These are phyloP conservation scores for Ammodytes marinus DNA, from an alignment of 2,113 vertebrate genomes.

Conservation along the genomic window DNA sequence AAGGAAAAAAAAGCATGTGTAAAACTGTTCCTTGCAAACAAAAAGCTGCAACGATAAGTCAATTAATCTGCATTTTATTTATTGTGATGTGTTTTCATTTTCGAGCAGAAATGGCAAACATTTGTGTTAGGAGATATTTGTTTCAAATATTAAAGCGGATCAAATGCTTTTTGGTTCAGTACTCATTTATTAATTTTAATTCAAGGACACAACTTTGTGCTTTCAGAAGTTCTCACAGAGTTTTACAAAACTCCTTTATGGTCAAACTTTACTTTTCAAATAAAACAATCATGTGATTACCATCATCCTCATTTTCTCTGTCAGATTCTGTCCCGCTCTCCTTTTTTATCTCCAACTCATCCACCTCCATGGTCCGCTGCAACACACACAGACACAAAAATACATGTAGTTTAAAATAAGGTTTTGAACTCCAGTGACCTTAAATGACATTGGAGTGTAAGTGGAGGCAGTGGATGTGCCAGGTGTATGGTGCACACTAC, in stretches of 20 bases:
- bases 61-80: neutral
- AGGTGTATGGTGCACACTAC: neutral
- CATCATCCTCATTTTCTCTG: slow-evolving; percentile 5
- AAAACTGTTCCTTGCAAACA: neutral
- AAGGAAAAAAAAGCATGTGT: slow-evolving; percentile 2
- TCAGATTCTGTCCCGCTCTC: neutral
- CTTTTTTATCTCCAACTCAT: slow-evolving; percentile 5
- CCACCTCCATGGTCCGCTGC: slow-evolving; percentile 40
- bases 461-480: neutral
- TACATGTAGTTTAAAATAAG: neutral
- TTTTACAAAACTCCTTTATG: too few species aligned
- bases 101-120: neutral
- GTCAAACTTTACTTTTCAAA: neutral
- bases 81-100: neutral
- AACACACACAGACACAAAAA: slow-evolving; percentile 4
- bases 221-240: too few species aligned
- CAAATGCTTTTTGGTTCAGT: neutral
- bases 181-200: neutral
- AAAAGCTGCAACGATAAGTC: neutral
- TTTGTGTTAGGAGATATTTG: neutral
- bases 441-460: neutral
- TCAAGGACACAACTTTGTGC: neutral
- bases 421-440: neutral
- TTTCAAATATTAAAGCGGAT: neutral
- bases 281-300: neutral